Evolutionary conservation across 2,113 vertebrate genomes (phyloP).

Genomic region (Cyanoliseus patagonus): DNA sequence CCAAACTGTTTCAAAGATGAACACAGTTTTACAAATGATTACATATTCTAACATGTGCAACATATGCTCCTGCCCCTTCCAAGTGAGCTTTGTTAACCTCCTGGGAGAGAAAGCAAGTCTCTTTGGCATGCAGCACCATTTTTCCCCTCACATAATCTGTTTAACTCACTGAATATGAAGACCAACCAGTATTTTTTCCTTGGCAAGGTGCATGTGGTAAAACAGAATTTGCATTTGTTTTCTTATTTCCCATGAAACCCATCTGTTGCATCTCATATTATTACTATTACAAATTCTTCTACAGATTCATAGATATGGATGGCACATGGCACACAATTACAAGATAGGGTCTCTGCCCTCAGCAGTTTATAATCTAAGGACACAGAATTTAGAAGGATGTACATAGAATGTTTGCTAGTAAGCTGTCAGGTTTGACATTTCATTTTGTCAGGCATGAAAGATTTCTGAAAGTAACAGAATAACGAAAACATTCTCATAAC

Average conservation of each 20-base stretch:
- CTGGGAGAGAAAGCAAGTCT: not conserved
- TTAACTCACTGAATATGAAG: not conserved
- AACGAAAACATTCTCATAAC: not conserved
- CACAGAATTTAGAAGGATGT: constrained; percentile 13
- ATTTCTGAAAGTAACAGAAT: not conserved
- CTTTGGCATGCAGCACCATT: not conserved
- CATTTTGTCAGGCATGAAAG: constrained; percentile 32
- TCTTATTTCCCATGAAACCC: not conserved
- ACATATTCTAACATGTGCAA: not conserved
- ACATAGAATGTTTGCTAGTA: constrained; percentile 15
- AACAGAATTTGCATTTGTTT: constrained; percentile 23
- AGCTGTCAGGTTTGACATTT: constrained; percentile 63
- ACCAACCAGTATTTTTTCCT: not conserved
- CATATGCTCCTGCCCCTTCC: not conserved
- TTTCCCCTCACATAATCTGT: not conserved
- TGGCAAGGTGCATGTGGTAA: not conserved
- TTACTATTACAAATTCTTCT: not conserved
- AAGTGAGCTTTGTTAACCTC: not conserved
- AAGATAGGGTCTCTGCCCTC: constrained; percentile 4
- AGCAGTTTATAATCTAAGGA: constrained; percentile 15
- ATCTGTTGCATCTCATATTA: constrained; percentile 10
- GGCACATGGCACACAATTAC: constrained; percentile 25
- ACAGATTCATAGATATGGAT: not conserved
- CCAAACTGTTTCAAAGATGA: not conserved
- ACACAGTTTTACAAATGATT: not conserved